A percentile compares a stretch with the other conserved stretches of the same genome.
These are phyloP conservation scores for Paracanthobrama guichenoti DNA, from an alignment of 2,113 vertebrate species.

Conservation along the genomic window DNA sequence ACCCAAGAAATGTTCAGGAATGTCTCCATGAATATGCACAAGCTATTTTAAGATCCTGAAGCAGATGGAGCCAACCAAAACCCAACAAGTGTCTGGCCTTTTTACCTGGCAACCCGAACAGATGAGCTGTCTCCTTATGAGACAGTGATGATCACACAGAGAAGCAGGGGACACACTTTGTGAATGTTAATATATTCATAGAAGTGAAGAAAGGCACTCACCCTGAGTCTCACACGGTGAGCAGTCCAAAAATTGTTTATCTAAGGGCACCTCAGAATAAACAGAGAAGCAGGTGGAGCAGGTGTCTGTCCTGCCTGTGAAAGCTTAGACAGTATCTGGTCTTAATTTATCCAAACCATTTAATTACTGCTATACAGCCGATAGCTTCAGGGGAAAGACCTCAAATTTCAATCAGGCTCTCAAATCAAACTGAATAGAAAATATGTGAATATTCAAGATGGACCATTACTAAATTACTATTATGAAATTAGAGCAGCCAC, in stretches of 20 bases:
- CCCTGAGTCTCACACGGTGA: background rate
- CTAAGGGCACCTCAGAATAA: background rate
- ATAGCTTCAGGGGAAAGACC: background rate
- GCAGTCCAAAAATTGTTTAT: background rate
- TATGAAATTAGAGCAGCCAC: background rate
- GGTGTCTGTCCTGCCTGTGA: conserved; percentile 4
- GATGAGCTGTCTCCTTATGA: conserved; percentile 13
- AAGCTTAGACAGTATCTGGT: background rate
- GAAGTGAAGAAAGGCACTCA: conserved; percentile 13
- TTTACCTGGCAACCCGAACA: conserved; percentile 5
- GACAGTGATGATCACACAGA: background rate
- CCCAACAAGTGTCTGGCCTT: conserved; percentile 28
- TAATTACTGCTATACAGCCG: background rate
- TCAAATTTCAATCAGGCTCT: conserved; percentile 12
- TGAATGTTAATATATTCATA: conserved; percentile 51
- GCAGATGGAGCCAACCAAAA: conserved; percentile 3
- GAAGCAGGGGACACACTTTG: conserved; percentile 29
- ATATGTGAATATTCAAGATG: conserved; percentile 10
- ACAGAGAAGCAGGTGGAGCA: background rate
- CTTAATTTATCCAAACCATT: conserved; percentile 3
- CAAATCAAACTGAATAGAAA: conserved; percentile 4
- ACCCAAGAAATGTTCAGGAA: background rate
- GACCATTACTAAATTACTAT: conserved; percentile 16
- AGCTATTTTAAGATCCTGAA: conserved; percentile 22
- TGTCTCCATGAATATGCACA: background rate